Evolutionary conservation across 2,113 vertebrate genomes (phyloP), one percentile per base, ranked within the genome.

Genomic region (Camelus bactrianus): DNA sequence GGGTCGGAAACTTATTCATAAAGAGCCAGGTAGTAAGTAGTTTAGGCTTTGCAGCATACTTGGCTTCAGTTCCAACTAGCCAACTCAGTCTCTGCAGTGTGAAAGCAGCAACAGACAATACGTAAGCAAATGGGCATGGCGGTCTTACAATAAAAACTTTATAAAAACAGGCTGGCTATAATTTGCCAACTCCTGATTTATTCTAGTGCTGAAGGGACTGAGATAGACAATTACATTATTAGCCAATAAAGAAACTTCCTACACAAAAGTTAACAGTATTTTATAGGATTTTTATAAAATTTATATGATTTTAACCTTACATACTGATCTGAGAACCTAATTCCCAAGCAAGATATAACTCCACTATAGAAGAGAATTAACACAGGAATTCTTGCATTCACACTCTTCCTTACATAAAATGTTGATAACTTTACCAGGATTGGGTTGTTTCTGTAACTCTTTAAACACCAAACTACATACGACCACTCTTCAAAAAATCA

Each of bases 401-500:
- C 2, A 94, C 17, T 46, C 28, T 95, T 94, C 58, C 32, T 73
- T 89, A 93, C 28, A 48, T 70, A 77, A 93, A 94, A 79, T 82
- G 26, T 35, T 91, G 15, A 93, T 46, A 97, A 89, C 67, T 90
- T 80, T 64, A 95, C 81, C n/a, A 95, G 35, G 56, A 92, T 48
- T 86, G 50, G 35, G 19, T 30, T 94, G 65, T 42, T 93, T 30
- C 83, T 0, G 35, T 90, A 70, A 93, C 42, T 28, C 65, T 85
- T 15, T 32, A 76, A 73, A 67, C 32, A 92, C 7, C 60, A 69
- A 91, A 94, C n/a, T 70, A 90, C 20, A 46, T 52, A 10, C 16
- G 7, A 80, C 0, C 28, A 73, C 4, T 50, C n/a, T 91, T 89
- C 87, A 83, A 93, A 14, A 70, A 90, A 65, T 95, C 95, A 99